These are phyloP conservation scores for Digitonthophagus gazella DNA, from an alignment of 2,888 invertebrate species.

Conservation along the genomic window DNA sequence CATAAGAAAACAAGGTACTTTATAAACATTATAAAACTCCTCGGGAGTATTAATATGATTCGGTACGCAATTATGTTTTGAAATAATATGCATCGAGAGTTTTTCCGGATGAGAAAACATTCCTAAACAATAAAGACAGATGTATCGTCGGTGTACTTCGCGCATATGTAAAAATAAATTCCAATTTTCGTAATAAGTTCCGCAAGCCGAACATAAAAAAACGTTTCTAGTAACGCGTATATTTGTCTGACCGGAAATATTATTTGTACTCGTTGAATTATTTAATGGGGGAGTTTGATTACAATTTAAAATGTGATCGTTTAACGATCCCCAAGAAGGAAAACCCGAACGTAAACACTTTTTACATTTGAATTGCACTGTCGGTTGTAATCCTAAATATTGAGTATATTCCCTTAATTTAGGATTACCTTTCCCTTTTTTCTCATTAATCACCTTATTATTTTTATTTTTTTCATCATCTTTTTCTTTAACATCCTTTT, in stretches of 20 bases:
- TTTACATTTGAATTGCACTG: slow-evolving; percentile 70
- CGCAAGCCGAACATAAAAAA: slow-evolving; percentile 78
- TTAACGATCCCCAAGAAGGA: slow-evolving; percentile 63
- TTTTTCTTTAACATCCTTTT: slow-evolving; percentile 22
- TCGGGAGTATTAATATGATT: slow-evolving; percentile 64
- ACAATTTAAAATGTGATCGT: slow-evolving; percentile 68
- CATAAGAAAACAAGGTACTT: slow-evolving; percentile 71
- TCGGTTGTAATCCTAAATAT: slow-evolving; percentile 68
- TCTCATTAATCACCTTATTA: slow-evolving; percentile 30
- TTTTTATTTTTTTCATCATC: slow-evolving; percentile 21
- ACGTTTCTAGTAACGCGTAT: slow-evolving; percentile 73
- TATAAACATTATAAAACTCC: slow-evolving; percentile 63
- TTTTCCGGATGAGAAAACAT: slow-evolving; percentile 80
- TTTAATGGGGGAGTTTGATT: slow-evolving; percentile 35
- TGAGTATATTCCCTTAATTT: slow-evolving; percentile 63
- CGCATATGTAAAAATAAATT: slow-evolving; percentile 82
- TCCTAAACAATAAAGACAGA: slow-evolving; percentile 80
- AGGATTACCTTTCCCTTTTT: slow-evolving; percentile 41
- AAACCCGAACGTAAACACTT: slow-evolving; percentile 70
- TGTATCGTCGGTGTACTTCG: slow-evolving; percentile 76
- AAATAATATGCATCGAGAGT: slow-evolving; percentile 72
- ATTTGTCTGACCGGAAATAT: slow-evolving; percentile 50
- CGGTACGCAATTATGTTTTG: slow-evolving; percentile 75
- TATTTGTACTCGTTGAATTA: slow-evolving; percentile 18
- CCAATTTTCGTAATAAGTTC: slow-evolving; percentile 83